These are phyloP conservation scores for Acomys russatus DNA, from an alignment of 2,797 vertebrate genomes.

Conservation along the genomic window DNA sequence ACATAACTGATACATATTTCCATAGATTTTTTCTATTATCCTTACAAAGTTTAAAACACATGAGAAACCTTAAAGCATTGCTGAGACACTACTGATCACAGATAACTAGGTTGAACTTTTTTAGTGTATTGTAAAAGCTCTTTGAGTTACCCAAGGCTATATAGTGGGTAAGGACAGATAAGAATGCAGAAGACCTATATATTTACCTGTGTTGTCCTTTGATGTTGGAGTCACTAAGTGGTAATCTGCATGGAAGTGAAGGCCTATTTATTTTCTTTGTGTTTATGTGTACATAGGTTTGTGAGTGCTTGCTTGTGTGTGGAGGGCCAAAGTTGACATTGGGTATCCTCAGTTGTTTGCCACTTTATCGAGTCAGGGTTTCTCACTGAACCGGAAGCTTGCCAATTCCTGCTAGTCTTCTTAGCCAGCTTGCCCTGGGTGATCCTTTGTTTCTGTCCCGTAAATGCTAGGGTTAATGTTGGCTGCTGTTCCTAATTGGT, in stretches of 20 bases:
- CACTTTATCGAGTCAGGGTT: not conserved
- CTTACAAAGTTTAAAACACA: constrained; percentile 30
- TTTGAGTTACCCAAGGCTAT: not conserved
- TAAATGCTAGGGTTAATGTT: not conserved
- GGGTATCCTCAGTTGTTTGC: not conserved
- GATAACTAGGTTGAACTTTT: not conserved
- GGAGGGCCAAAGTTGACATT: not conserved
- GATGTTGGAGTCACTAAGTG: not conserved
- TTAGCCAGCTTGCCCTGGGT: not conserved
- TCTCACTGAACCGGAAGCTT: not conserved
- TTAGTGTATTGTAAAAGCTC: constrained; percentile 21
- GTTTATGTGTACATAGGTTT: not conserved
- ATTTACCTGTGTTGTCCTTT: not conserved
- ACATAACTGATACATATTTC: constrained; percentile 5
- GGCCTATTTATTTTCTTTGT: not conserved
- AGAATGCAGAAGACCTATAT: not conserved
- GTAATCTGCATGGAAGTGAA: not conserved
- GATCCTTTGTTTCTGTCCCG: not conserved
- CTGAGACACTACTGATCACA: constrained; percentile 6
- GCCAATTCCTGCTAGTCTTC: not conserved
- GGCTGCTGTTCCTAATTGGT: not conserved
- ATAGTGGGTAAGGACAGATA: not conserved
- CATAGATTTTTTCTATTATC: not conserved
- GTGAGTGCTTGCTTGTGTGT: not conserved
- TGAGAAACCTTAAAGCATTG: constrained; percentile 1